Conservation (phyloP, 2,113 vertebrate species). For the Rhinoderma darwinii region DNA sequence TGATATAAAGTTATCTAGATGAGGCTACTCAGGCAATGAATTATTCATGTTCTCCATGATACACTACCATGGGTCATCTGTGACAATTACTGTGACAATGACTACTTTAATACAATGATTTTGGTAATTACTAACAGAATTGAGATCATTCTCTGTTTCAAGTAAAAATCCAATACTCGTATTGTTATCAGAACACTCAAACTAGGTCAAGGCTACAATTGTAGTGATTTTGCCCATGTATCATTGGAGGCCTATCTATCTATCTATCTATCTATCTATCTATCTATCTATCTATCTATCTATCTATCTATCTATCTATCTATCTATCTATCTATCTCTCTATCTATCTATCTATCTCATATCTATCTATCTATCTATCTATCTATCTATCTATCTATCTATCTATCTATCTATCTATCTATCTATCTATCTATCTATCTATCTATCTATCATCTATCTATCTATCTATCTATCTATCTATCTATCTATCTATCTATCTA, state of each 20-base stretch:
- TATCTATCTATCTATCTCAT: too few relatives aligned
- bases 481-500: too few relatives aligned
- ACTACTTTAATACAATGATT: not conserved
- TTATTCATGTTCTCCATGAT: not conserved
- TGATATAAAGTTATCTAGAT: not conserved
- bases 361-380: too few relatives aligned
- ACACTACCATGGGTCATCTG: not conserved
- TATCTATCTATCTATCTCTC: too few relatives aligned
- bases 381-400: too few relatives aligned
- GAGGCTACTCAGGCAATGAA: not conserved
- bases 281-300: too few relatives aligned
- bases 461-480: too few relatives aligned
- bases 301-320: too few relatives aligned
- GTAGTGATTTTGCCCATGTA: not conserved
- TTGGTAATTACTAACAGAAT: not conserved
- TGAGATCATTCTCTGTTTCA: not conserved
- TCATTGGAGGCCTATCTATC: not conserved
- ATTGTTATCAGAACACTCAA: not conserved
- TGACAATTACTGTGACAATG: not conserved
- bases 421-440: too few relatives aligned
- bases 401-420: too few relatives aligned
- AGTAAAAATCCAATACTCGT: not conserved
- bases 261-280: too few relatives aligned
- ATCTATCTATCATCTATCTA: too few relatives aligned
- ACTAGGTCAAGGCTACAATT: not conserved